Percentiles rank a stretch among this genome's conserved stretches.
phyloP scores from a whole-genome alignment of 2,797 vertebrate genomes.

The Rhinogobio ventralis region DNA sequence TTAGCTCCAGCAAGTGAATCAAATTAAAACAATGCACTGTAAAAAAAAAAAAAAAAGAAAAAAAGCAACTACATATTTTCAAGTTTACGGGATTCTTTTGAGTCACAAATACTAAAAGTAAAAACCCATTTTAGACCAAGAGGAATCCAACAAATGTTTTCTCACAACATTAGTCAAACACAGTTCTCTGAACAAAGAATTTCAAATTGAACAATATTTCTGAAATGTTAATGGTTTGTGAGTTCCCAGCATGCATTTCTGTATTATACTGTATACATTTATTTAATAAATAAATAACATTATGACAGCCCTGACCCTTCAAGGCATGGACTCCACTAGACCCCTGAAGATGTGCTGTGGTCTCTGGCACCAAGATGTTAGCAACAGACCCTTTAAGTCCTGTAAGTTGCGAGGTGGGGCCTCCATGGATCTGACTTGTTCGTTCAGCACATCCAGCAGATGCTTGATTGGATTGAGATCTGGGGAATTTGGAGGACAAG shows the following conservation, averaged over 20 bases:
- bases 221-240: background rate
- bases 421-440: too few relatives aligned
- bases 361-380: too few relatives aligned
- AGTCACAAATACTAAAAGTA: background rate
- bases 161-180: background rate
- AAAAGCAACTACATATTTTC: background rate
- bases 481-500: too few relatives aligned
- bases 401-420: too few relatives aligned
- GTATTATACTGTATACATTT: too few relatives aligned
- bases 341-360: too few relatives aligned
- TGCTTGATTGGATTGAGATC: too few relatives aligned
- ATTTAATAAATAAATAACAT: too few relatives aligned
- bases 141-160: background rate
- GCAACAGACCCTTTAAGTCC: too few relatives aligned
- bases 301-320: too few relatives aligned
- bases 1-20: background rate
- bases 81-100: background rate
- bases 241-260: background rate
- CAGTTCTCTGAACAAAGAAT: background rate
- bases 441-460: too few relatives aligned
- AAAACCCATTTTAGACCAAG: background rate
- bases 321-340: too few relatives aligned
- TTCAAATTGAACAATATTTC: background rate
- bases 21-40: background rate
- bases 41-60: background rate